Evolutionary conservation across 1,140 invertebrate genomes (phyloP), one percentile per base, ranked within the genome.

Genomic region (Drosophila ananassae): DNA sequence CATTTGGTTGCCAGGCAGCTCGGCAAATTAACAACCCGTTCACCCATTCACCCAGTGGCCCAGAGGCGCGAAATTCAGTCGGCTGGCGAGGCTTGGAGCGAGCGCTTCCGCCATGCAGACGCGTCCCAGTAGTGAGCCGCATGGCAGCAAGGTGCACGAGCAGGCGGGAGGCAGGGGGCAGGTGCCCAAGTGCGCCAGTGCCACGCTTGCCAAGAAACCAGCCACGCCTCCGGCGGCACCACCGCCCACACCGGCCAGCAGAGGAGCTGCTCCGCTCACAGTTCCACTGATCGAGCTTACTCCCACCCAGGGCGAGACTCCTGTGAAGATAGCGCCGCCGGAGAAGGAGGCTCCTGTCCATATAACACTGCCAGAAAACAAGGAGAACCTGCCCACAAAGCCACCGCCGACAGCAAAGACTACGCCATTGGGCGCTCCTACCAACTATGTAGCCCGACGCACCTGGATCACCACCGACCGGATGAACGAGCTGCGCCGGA

Each of bases 381-480:
- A 87, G 59, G 74, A 85, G 34, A 85, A 84, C 50, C 52, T 67
- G 22, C 61, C 54, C 1, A 48, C 22, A 8, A 76, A 41, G 52
- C 8, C 44, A 2, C 9, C 8, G 10, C 21, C 61, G 0, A 17
- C 32, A 0, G 39, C 10, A 3, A 47, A 44, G 22, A 7, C 17
- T 6, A 53, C 47, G 3, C 71, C 59, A 28, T 22, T 72, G 39
- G 80, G 79, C 2, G 74, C 89, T 10, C 89, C 84, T 32, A 89
- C 52, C 24, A 87, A 85, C 24, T 91, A 91, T 62, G 76, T 76
- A 51, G 80, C 84, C 5, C 76, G 90, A n/a, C 84, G 85, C 56
- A 81, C 84, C 22, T 92, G 91, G 91, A 93, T 93, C 10, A 92
- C 92, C 24, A 92, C 92, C 13, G 93, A 93, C 12, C 89, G 92